A percentile compares a stretch with the other conserved stretches of the same genome.
phyloP scores from a whole-genome alignment of 2,797 vertebrate genomes.

The Lacerta bilineata region DNA sequence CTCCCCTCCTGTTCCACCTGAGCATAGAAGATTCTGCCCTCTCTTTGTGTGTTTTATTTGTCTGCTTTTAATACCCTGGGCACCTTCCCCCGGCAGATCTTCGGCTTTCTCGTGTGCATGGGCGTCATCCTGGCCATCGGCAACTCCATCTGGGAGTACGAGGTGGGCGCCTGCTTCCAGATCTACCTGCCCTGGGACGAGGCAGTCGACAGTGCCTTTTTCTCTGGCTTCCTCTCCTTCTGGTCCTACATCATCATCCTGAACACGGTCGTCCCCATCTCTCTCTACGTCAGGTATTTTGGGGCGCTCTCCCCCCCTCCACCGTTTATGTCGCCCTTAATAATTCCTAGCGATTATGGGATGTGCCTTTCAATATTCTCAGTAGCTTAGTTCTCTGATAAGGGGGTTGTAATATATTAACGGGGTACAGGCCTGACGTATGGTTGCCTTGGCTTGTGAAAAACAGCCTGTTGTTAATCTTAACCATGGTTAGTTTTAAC shows the following conservation, averaged over 20 bases:
- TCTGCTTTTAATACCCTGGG: too few relatives aligned
- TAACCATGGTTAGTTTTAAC: too few relatives aligned
- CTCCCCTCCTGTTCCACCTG: too few relatives aligned
- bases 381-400: too few relatives aligned
- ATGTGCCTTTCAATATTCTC: too few relatives aligned
- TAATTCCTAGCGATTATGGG: too few relatives aligned
- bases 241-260: conserved; percentile 98
- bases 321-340: too few relatives aligned
- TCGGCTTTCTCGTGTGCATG: conserved; percentile 96
- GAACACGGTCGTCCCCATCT: conserved; percentile 97
- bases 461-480: too few relatives aligned
- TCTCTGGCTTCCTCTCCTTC: conserved; percentile 95
- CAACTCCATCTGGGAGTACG: conserved; percentile 93
- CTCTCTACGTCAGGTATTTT: conserved; percentile 92
- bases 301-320: not conserved
- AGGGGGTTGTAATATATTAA: too few relatives aligned
- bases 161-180: conserved; percentile 93
- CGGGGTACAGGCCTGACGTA: too few relatives aligned
- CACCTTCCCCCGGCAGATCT: conserved; percentile 83
- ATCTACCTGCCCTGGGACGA: conserved; percentile 94
- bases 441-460: too few relatives aligned
- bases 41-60: not conserved
- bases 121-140: conserved; percentile 93
- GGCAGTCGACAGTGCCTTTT: conserved; percentile 91
- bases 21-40: not conserved